A percentile compares a stretch with the other conserved stretches of the same genome.
Conservation (phyloP, 2,113 vertebrate species). For the Cacatua alba region DNA sequence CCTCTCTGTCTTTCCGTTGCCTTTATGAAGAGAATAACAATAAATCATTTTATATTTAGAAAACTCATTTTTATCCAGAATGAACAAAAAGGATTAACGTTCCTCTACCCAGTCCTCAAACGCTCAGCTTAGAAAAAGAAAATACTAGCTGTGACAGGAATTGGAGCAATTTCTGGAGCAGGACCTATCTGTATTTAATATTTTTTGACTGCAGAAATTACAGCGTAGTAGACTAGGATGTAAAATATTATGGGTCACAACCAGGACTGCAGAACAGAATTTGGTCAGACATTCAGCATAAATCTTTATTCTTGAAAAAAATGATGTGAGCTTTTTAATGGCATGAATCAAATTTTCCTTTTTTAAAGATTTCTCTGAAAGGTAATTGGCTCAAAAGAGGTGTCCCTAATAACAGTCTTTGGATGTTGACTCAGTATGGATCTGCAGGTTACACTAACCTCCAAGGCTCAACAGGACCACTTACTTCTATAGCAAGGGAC, state of each 20-base stretch:
- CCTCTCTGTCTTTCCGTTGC: not conserved
- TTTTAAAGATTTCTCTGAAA: not conserved
- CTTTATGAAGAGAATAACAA: conserved; percentile 1
- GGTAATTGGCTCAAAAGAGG: not conserved
- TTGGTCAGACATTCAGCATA: not conserved
- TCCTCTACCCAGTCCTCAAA: not conserved
- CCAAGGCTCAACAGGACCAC: conserved; percentile 15
- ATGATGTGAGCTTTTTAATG: not conserved
- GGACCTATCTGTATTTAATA: not conserved
- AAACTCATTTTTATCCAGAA: not conserved
- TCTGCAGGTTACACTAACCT: not conserved
- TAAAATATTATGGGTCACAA: not conserved
- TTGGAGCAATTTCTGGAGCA: not conserved
- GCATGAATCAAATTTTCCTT: not conserved
- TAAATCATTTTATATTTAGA: conserved; percentile 18
- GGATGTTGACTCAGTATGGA: not conserved
- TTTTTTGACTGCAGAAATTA: not conserved
- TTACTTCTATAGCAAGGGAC: not conserved
- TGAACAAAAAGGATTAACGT: conserved; percentile 2
- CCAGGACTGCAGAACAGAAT: not conserved
- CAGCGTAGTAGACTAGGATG: not conserved
- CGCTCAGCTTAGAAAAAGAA: not conserved
- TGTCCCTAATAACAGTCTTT: not conserved
- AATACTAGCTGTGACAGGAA: not conserved
- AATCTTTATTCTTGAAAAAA: not conserved